A percentile compares a stretch with the other conserved stretches of the same genome.
phyloP scores from a whole-genome alignment of 2,888 invertebrate genomes.

The Drosophila borealis region DNA sequence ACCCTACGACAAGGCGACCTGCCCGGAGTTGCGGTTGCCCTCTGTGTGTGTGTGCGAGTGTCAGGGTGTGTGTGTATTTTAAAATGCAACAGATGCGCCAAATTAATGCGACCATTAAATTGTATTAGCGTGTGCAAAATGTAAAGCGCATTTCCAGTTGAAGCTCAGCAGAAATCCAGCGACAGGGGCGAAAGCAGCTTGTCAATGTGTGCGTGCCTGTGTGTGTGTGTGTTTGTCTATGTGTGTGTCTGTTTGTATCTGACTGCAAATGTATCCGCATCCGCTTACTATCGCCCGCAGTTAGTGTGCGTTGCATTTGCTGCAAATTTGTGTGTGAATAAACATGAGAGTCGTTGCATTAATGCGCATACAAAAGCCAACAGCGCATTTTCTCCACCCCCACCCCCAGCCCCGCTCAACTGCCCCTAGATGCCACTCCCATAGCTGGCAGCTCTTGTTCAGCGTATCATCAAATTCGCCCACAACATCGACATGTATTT shows the following conservation, averaged over 20 bases:
- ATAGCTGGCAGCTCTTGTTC: not conserved
- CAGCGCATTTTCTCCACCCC: conserved; percentile 33
- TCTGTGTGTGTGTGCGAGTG: conserved; percentile 7
- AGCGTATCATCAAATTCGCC: conserved; percentile 32
- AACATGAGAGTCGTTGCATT: conserved; percentile 78
- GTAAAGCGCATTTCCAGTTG: conserved; percentile 69
- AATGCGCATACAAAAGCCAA: conserved; percentile 76
- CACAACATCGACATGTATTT: conserved; percentile 53
- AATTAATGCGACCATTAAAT: conserved; percentile 80
- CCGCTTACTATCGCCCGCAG: conserved; percentile 59
- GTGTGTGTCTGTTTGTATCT: conserved; percentile 19
- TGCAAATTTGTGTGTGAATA: conserved; percentile 77
- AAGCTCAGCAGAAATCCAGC: conserved; percentile 28
- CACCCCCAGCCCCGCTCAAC: not conserved
- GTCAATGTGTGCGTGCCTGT: conserved; percentile 19
- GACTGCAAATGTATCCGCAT: conserved; percentile 54
- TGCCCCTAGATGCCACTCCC: too few relatives aligned
- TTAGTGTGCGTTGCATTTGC: conserved; percentile 68
- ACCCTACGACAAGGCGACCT: conserved; percentile 34
- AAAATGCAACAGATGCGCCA: conserved; percentile 81
- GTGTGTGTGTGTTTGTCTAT: conserved; percentile 13
- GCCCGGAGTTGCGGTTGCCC: conserved; percentile 52
- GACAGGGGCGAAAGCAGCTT: conserved; percentile 33
- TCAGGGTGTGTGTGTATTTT: conserved; percentile 54
- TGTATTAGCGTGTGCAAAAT: conserved; percentile 76